Base-by-base conservation (phyloP, 2,797 vertebrate species). In the Gallinago stenura region DNA sequence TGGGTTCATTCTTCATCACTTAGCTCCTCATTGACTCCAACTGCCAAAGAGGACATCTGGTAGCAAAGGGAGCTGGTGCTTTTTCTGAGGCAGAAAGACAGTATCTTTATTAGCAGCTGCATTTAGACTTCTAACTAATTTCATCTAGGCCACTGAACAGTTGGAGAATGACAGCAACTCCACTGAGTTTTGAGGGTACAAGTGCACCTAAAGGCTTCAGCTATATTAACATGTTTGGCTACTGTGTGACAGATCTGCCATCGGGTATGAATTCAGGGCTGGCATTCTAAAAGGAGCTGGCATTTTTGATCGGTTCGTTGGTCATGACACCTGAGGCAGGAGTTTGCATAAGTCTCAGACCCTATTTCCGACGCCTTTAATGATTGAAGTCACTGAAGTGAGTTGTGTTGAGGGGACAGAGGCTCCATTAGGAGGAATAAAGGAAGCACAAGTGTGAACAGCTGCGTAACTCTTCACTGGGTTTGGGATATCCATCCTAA, bases 291-390 rank as follows among this genome's bases (percentile, higher is more conserved):
- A 89, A 95, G 93, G 88, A 97, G 62, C 66, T 97, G 97, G 94
- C 96, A 95, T 93, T 94, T 97, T 76, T 96, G 95, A 97, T 95
- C 82, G 33, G 87, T 97, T 97, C 92, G 1, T 91, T 96, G 97
- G 94, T 83, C 93, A 95, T 78, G 69, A 95, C 96, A 97, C 97
- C 97, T 96, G 95, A 97, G 96, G 97, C 97, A 91, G 75, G 90
- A 93, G 91, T 97, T 95, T 94, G 91, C 68, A 10, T 77, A 94
- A 96, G 81, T 93, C 95, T 84, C 88, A 95, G 80, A 91, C 91
- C 87, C 87, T 58, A 62, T 95, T 93, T 95, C 91, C 80, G 70
- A 83, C 12, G 80, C 95, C 88, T 97, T 83, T 90, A 92, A 96
- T 91, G 93, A 95, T 41, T 96, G 91, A 88, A 95, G 85, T 85